Base-by-base conservation (phyloP, 2,113 vertebrate genomes). In the Thamnaconus septentrionalis region DNA sequence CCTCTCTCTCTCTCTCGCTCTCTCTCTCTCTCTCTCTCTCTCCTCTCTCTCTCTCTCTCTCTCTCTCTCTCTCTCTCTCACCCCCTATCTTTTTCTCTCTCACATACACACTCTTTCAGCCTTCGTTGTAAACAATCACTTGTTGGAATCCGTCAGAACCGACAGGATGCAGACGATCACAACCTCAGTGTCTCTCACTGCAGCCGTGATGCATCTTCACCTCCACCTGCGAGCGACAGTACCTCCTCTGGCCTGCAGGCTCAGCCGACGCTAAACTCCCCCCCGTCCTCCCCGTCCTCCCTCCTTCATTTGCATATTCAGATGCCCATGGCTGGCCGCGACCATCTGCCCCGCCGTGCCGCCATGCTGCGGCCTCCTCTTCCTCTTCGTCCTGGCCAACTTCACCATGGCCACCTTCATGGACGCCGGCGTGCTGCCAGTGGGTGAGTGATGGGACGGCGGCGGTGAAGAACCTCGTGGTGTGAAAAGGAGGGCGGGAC, bases 361-460 rank as follows among this genome's bases (percentile, higher is more conserved):
- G 3, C 82, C 96, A 84, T 98, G 96, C 93, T 95, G 95, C 88
- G 94, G 93, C 73, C 74, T 94, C 91, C 85, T 98, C 80, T 98
- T 98, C 91, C 92, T 98, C 75, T 97, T 97, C 73, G 96, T 97
- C 42, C 83, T 98, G 85, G 96, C 97, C 89, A 98, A 98, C 90
- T 98, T 98, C 93, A 96, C 95, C 92, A 97, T 98, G 97, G 96
- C 96, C 72, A 98, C 96, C 53, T 98, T 98, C 83, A 96, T 95
- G 94, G 96, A 98, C 85, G 95, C 96, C 6, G 96, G 96, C n/a
- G 92, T 98, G 77, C 96, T 97, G 78, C 96, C 96, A 60, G 88
- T 94, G 91, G 97, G 96, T 98, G 87, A 86, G 89, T 84, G 43
- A 60, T 58, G 69, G 60, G 73, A 75, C 40, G 44, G 18, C 44